Base-by-base conservation (phyloP, 2,113 vertebrate species). In the Amphiprion percula region DNA sequence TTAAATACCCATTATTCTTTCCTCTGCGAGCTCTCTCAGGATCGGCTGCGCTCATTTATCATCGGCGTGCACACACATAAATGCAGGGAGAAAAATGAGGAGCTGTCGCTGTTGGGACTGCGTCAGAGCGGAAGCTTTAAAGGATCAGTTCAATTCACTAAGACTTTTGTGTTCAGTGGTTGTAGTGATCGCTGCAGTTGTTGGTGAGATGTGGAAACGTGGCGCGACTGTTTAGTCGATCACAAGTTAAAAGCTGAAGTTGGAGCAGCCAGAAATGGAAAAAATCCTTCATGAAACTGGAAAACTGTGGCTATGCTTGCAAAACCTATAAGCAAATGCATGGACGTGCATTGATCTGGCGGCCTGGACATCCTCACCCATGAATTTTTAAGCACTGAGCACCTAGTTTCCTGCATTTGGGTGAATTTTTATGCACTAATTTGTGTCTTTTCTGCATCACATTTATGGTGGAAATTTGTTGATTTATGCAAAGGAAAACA, bases 1-100 rank as follows among this genome's bases (percentile, higher is more conserved):
- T 92, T 92, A 92, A 92, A 92, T 87, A 87, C 85, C 87, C 90
- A 91, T 91, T 92, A 92, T 92, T 92, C 91, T 92, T 89, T 86
- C 84, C 83, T 87, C 79, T 62, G 83, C 53, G 14, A 85, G 88
- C 80, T 89, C 87, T 90, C 87, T 80, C 69, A 80, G 84, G 85
- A 88, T 88, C 83, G 10, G 85, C 90, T 37, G 63, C 5, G 56
- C 87, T 91, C 91, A 76, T 92, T 91, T 82, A 91, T 92, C 91
- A 92, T 79, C 88, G 16, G 79, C 77, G 47, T 16, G 74, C 74
- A 26, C 80, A 62, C 84, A 79, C 83, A 69, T 54, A 79, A 74
- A 89, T 44, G 52, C 80, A 24, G 63, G 33, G 64, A 74, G 81
- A 91, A 83, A 89, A 88, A 88, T 80, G 85, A 88, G 61, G 37